Conservation (phyloP, 2,113 vertebrate species). For the Sus scrofa region DNA sequence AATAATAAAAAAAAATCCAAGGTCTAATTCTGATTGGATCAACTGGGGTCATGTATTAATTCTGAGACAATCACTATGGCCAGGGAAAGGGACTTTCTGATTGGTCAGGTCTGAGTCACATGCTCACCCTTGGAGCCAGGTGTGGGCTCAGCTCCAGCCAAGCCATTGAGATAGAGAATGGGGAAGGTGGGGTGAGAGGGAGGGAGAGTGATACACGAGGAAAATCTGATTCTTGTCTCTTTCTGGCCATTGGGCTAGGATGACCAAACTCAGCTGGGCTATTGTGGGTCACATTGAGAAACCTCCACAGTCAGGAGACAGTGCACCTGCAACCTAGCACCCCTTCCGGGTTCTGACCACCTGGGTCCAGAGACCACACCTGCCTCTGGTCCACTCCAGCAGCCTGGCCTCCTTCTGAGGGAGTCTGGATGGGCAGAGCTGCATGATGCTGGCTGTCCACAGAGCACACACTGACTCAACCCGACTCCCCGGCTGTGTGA, state of each 20-base stretch:
- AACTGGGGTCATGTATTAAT: neutral
- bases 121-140: neutral
- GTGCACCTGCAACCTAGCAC: too few species aligned
- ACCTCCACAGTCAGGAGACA: neutral
- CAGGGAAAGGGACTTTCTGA: neutral
- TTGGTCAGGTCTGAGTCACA: neutral
- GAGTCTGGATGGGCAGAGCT: accelerated
- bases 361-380: too few species aligned
- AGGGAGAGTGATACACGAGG: neutral
- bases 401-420: neutral
- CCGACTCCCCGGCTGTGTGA: neutral
- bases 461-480: neutral
- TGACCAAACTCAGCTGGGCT: neutral
- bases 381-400: neutral
- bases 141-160: neutral
- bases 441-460: neutral
- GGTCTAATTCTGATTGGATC: neutral
- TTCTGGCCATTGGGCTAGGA: neutral
- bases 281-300: neutral
- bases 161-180: neutral
- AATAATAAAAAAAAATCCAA: neutral
- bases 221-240: neutral
- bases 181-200: too few species aligned
- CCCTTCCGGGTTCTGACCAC: accelerated
- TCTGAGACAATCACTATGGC: neutral